phyloP scores from a whole-genome alignment of 2,888 invertebrate genomes.

The Nomada ferruginata region DNA sequence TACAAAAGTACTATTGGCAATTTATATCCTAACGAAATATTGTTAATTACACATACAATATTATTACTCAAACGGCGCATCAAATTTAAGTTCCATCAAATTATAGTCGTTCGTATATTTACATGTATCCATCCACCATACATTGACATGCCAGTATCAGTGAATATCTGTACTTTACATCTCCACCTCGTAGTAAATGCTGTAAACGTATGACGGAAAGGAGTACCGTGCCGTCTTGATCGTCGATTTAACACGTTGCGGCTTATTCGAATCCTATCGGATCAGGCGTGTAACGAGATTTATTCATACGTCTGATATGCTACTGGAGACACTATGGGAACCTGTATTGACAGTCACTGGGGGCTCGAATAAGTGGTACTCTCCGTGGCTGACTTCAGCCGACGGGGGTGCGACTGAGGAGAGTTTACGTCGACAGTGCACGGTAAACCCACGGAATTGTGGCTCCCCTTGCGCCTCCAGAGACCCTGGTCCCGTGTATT shows the following conservation, averaged over 20 bases:
- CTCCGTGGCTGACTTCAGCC: constrained; percentile 74
- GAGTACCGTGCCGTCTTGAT: constrained; percentile 19
- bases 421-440: constrained; percentile 83
- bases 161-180: not conserved
- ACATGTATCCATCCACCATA: not conserved
- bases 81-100: too few species aligned
- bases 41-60: too few species aligned
- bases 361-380: constrained; percentile 76
- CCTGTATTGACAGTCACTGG: constrained; percentile 74
- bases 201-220: not conserved
- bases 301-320: constrained; percentile 65
- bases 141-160: not conserved
- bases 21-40: too few species aligned
- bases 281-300: constrained; percentile 62
- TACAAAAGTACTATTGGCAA: too few species aligned
- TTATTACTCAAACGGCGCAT: too few species aligned
- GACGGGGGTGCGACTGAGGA: constrained; percentile 80
- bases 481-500: constrained; percentile 77
- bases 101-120: too few species aligned
- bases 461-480: constrained; percentile 78
- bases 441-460: constrained; percentile 83
- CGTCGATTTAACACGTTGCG: constrained; percentile 47
- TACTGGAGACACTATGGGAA: constrained; percentile 60
- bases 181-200: not conserved
- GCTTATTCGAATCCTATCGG: constrained; percentile 53